Conservation (phyloP, 2,888 invertebrate genomes). For the Nyleta sp. region DNA sequence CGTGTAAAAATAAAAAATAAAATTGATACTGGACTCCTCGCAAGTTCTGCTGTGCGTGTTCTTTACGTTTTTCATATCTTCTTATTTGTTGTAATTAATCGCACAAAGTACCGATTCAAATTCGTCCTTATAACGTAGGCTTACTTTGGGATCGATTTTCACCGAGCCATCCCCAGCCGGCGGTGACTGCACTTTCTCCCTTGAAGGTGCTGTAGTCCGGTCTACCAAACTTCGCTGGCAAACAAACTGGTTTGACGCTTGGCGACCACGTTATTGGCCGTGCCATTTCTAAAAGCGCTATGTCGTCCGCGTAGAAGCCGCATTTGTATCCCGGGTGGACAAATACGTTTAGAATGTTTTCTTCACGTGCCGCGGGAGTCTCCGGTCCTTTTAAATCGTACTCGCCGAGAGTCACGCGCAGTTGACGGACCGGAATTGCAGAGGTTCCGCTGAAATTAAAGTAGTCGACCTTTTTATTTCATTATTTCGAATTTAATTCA, state of each 20-base stretch:
- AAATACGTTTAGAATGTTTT: conserved; percentile 84
- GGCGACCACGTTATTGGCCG: conserved; percentile 87
- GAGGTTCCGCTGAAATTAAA: conserved; percentile 85
- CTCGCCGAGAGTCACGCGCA: conserved; percentile 88
- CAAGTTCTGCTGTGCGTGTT: too few species aligned
- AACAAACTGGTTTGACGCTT: conserved; percentile 90
- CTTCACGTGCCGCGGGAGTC: conserved; percentile 82
- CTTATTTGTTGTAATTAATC: too few species aligned
- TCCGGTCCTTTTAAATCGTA: conserved; percentile 87
- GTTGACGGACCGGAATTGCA: conserved; percentile 86
- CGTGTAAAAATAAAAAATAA: too few species aligned
- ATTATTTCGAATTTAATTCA: too few species aligned
- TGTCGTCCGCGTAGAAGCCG: conserved; percentile 85
- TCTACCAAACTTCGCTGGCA: conserved; percentile 85
- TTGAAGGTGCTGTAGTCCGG: conserved; percentile 83
- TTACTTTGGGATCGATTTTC: conserved; percentile 88
- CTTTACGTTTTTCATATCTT: too few species aligned
- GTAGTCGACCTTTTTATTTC: background rate
- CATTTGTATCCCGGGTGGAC: conserved; percentile 91
- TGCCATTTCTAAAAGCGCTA: conserved; percentile 89
- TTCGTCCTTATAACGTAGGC: conserved; percentile 47
- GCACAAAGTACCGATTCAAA: too few species aligned
- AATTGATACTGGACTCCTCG: too few species aligned
- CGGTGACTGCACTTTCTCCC: conserved; percentile 87
- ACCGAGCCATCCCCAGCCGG: conserved; percentile 94